Evolutionary conservation across 2,113 vertebrate genomes (phyloP).

Genomic region (Scomber japonicus): DNA sequence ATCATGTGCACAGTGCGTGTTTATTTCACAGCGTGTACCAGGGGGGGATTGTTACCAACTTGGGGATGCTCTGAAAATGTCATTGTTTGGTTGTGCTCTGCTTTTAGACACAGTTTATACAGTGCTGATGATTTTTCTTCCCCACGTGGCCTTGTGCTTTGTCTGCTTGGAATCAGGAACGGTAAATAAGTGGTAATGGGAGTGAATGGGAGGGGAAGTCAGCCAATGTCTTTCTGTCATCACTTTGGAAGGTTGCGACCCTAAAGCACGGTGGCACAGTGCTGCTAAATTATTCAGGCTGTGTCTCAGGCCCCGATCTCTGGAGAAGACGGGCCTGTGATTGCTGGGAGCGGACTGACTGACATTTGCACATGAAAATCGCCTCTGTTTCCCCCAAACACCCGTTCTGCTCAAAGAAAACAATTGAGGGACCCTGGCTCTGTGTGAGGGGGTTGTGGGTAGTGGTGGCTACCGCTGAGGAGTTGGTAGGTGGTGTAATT

Average conservation of each 20-base stretch:
- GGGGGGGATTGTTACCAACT: conserved; percentile 56
- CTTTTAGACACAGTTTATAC: conserved; percentile 82
- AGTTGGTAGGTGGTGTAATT: conserved; percentile 44
- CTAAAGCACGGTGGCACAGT: conserved; percentile 82
- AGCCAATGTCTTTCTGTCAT: conserved; percentile 85
- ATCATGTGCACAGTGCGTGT: conserved; percentile 60
- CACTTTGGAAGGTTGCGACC: conserved; percentile 88
- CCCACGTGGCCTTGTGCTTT: conserved; percentile 73
- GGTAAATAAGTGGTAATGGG: conserved; percentile 87
- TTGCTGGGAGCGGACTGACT: conserved; percentile 87
- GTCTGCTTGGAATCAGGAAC: conserved; percentile 78
- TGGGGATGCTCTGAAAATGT: conserved; percentile 78
- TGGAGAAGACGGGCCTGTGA: conserved; percentile 84
- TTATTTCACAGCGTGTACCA: conserved; percentile 58
- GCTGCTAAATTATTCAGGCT: conserved; percentile 89
- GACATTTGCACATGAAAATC: conserved; percentile 91
- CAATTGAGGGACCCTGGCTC: conserved; percentile 70
- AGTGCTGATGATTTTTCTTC: conserved; percentile 66
- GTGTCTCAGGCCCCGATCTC: conserved; percentile 84
- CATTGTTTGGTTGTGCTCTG: conserved; percentile 80
- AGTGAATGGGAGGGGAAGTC: conserved; percentile 80
- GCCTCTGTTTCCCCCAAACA: conserved; percentile 80
- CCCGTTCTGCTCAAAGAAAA: conserved; percentile 81
- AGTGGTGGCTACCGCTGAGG: conserved; percentile 25
- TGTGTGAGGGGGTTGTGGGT: conserved; percentile 23